Evolutionary conservation across 2,888 invertebrate genomes (phyloP), one percentile per base, ranked within the genome.

Genomic region (Metellina segmentata): DNA sequence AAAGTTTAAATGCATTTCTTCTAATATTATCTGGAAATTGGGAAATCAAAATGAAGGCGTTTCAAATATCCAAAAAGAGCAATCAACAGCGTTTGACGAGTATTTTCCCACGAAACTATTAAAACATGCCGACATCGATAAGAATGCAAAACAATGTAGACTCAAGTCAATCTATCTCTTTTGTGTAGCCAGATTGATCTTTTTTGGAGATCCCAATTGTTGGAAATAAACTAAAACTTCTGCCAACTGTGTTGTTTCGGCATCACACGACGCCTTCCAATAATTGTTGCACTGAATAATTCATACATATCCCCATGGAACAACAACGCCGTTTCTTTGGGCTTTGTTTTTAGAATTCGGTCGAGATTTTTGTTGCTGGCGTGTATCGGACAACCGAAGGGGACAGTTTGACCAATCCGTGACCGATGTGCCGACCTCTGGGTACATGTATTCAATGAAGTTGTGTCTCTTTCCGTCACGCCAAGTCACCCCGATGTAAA

Each of bases 261-360:
- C 19, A 9, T 5, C 52, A 79, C 51, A 49, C 19, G 11, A 85
- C 83, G 6, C 69, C 81, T 83, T 90, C 69, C 79, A 72, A 48
- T 85, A 85, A 90, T 85, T 81, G 79, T 51, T 70, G 48, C 70
- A 5, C 20, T 90, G 85, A 90, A 90, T 90, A 85, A 85, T 90
- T 85, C 4, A 90, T 90, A 79, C 11, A 9, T 13, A 34, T 90
- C 70, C 71, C 78, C 70, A 51, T n/a, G 8, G 74, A 75, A 49
- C 16, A 51, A 85, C 20, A 52, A 11, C 16, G 11, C 20, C 52
- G 51, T 19, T 34, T 34, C 34, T 34, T 7, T 16, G 11, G 16
- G 61, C 49, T 61, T 75, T 83, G 52, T 75, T 85, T 53, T 61
- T 72, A 6, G 16, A 8, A 16, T 13, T 72, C 16, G 52, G 72